Evolutionary conservation across 2,797 vertebrate genomes (phyloP).

Genomic region (Threskiornis aethiopicus): DNA sequence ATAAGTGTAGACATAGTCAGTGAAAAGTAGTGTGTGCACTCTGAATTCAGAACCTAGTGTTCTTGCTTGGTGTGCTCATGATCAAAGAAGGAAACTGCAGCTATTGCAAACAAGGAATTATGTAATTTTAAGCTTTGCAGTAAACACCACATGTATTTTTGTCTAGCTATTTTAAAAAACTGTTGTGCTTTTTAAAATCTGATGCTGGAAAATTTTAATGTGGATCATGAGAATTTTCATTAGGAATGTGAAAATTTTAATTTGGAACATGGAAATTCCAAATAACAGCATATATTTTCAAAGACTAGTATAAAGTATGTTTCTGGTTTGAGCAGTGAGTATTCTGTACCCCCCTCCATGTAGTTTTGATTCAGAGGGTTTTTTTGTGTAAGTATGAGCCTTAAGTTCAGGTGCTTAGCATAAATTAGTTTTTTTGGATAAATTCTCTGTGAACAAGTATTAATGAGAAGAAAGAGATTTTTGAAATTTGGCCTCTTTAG

Average conservation of each 20-base stretch:
- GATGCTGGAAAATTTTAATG: not conserved
- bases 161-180: not conserved
- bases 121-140: not conserved
- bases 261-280: not conserved
- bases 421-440: not conserved
- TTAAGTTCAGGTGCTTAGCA: not conserved
- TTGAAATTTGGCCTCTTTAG: not conserved
- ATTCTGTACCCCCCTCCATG: not conserved
- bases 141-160: not conserved
- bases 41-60: not conserved
- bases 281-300: not conserved
- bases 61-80: not conserved
- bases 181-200: not conserved
- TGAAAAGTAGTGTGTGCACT: not conserved
- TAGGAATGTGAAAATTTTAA: not conserved
- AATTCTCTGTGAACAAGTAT: not conserved
- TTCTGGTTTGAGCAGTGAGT: not conserved
- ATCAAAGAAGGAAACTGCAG: not conserved
- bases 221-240: not conserved
- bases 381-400: not conserved
- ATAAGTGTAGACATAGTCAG: not conserved
- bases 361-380: not conserved
- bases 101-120: not conserved
- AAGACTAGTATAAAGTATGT: not conserved
- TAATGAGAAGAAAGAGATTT: not conserved